Percentiles rank a stretch among this genome's conserved stretches.
Conservation (phyloP, 35 echinoderm and acorn worm genomes). For the Apostichopus californicus region DNA sequence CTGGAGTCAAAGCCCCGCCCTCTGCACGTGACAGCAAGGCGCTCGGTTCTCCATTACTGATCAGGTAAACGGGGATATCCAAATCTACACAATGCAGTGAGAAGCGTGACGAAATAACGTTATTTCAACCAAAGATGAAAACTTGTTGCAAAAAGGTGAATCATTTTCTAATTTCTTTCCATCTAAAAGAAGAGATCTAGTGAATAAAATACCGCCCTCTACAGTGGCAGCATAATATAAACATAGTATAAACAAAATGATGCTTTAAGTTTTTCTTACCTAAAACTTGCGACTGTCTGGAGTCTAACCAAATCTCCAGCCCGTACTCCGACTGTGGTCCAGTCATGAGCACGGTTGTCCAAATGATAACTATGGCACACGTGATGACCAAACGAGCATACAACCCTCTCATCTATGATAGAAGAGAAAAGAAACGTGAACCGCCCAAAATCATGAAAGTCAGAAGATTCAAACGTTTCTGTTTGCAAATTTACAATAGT, state of each 20-base stretch:
- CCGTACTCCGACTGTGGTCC: slow-evolving; percentile 27
- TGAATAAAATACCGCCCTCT: no score
- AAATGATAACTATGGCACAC: slow-evolving; percentile 16
- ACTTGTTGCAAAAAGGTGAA: no score
- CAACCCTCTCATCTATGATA: slow-evolving; percentile 3
- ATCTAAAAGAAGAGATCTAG: no score
- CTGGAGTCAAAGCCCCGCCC: not conserved
- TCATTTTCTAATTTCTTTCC: no score
- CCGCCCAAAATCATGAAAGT: no score
- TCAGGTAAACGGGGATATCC: slow-evolving; percentile 25
- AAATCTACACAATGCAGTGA: not conserved
- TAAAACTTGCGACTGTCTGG: slow-evolving; percentile 21
- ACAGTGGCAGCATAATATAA: no score
- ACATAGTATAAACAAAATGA: no score
- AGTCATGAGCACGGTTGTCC: slow-evolving; percentile 10
- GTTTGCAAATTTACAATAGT: no score
- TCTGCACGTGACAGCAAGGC: slow-evolving; percentile 19
- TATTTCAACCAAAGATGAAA: no score
- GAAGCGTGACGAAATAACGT: no score
- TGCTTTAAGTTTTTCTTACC: not conserved
- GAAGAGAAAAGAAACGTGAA: not conserved
- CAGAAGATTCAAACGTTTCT: no score
- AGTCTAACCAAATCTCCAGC: slow-evolving; percentile 31
- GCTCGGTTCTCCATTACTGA: slow-evolving; percentile 30
- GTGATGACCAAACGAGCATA: slow-evolving; percentile 15